Percentiles rank a stretch among this genome's conserved stretches.
phyloP scores from a whole-genome alignment of 2,797 vertebrate genomes.

The Danio albolineatus region DNA sequence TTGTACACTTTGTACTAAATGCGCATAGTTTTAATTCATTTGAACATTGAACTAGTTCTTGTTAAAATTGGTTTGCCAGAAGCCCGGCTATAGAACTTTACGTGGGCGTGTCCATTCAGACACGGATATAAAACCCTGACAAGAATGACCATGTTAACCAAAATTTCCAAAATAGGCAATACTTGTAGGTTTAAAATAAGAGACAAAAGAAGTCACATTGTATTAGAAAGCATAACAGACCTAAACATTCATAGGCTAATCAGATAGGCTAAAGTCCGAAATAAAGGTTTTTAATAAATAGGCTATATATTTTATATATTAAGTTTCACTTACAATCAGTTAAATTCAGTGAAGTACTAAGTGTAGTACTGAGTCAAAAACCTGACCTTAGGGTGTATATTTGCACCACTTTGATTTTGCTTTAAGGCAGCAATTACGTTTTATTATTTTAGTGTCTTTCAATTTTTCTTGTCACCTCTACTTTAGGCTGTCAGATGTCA shows the following conservation, averaged over 20 bases:
- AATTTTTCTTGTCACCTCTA: neutral
- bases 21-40: neutral
- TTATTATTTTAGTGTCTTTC: too few species aligned
- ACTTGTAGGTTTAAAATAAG: neutral
- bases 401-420: constrained; percentile 3
- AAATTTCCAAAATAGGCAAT: neutral
- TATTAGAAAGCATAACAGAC: neutral
- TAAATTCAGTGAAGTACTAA: neutral
- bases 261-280: neutral
- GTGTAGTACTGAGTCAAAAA: too few species aligned
- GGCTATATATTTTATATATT: neutral
- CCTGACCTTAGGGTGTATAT: neutral
- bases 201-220: neutral
- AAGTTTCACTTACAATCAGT: neutral
- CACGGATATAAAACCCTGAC: neutral
- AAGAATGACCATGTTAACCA: neutral
- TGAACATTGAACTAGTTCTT: too few species aligned
- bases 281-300: neutral
- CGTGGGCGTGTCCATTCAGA: neutral
- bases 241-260: neutral
- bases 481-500: neutral
- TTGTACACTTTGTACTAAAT: neutral
- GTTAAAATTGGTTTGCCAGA: neutral
- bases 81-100: neutral
- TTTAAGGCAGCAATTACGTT: too few species aligned